Conservation (phyloP, 1,140 invertebrate species). For the Eumeta japonica region DNA sequence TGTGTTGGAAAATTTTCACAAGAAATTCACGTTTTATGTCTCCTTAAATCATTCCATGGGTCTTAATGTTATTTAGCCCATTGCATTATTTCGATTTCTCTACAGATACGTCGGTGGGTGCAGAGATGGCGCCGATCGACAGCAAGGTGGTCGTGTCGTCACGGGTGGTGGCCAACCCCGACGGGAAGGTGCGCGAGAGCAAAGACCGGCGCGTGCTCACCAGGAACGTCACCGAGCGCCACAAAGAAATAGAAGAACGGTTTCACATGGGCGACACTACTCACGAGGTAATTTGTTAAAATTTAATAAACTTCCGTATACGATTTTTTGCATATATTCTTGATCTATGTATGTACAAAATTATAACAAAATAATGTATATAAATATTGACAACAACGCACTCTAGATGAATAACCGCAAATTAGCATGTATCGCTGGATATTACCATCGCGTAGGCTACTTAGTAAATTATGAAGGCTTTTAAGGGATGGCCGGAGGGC, state of each 20-base stretch:
- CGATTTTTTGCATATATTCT: not conserved
- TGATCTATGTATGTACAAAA: too few relatives aligned
- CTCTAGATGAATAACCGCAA: too few relatives aligned
- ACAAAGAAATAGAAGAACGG: conserved; percentile 78
- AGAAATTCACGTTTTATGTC: too few relatives aligned
- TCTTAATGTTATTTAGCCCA: too few relatives aligned
- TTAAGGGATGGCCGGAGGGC: too few relatives aligned
- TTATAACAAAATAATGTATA: too few relatives aligned
- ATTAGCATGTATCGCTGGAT: too few relatives aligned
- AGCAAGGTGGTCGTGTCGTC: conserved; percentile 61
- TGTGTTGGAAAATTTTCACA: too few relatives aligned
- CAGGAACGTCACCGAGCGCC: conserved; percentile 78
- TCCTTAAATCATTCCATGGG: too few relatives aligned
- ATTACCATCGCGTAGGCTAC: not conserved
- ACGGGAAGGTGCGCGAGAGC: conserved; percentile 76
- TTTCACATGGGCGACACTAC: conserved; percentile 79
- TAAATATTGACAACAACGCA: too few relatives aligned
- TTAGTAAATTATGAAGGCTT: not conserved
- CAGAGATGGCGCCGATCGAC: conserved; percentile 45
- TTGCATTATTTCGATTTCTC: too few relatives aligned
- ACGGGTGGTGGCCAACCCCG: conserved; percentile 62
- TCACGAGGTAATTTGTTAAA: conserved; percentile 69
- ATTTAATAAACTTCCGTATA: not conserved
- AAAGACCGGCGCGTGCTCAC: conserved; percentile 77
- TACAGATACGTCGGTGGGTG: too few relatives aligned